phyloP scores from a whole-genome alignment of 1,140 invertebrate genomes.

The Lepidotrigona ventralis region DNA sequence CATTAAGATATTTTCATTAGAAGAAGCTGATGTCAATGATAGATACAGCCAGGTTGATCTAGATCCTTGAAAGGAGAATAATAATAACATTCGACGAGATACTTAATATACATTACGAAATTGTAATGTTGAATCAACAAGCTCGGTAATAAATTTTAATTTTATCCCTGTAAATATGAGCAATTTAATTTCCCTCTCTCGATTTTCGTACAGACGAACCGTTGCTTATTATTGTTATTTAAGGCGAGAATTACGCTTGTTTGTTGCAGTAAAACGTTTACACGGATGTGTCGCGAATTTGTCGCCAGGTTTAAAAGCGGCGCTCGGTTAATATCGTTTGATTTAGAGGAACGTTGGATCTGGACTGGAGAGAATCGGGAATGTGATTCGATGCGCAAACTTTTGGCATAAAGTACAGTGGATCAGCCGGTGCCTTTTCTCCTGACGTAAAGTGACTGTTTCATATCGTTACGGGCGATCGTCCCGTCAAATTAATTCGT shows the following conservation, averaged over 20 bases:
- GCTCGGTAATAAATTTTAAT: not conserved
- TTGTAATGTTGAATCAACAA: not conserved
- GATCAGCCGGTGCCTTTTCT: not conserved
- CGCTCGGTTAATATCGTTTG: constrained; percentile 3
- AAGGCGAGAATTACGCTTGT: constrained; percentile 5
- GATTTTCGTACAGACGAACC: not conserved
- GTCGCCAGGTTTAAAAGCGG: not conserved
- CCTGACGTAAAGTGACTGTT: constrained; percentile 21
- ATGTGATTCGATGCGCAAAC: not conserved
- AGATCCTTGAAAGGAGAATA: not conserved
- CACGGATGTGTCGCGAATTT: not conserved
- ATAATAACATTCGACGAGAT: no score
- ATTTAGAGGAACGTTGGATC: not conserved
- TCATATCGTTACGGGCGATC: constrained; percentile 22
- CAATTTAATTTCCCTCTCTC: not conserved
- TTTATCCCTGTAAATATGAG: not conserved
- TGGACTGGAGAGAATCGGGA: not conserved
- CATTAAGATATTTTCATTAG: not conserved
- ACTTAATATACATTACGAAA: not conserved
- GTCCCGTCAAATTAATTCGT: constrained; percentile 37
- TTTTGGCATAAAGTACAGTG: constrained; percentile 23
- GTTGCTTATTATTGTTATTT: constrained; percentile 1
- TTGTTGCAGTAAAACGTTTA: not conserved
- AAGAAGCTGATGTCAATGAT: not conserved
- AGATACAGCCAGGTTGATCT: not conserved